Percentiles rank a stretch among this genome's conserved stretches.
Evolutionary conservation across 2,888 invertebrate species (phyloP).

Genomic region (Allophyes oxyacanthae): DNA sequence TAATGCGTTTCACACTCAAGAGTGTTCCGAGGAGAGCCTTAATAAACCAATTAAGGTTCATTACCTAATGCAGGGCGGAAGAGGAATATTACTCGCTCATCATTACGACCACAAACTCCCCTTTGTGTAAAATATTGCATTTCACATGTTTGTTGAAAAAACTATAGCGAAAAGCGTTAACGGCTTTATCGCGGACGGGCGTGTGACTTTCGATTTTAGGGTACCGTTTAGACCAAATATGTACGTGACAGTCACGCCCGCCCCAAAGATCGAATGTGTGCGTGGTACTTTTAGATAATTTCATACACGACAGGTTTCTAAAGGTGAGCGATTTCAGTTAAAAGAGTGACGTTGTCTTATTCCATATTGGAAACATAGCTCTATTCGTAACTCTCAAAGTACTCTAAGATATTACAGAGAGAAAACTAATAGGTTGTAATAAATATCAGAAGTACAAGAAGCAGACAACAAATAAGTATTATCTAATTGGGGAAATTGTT

Average conservation of each 20-base stretch:
- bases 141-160: constrained; percentile 75
- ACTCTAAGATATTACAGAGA: too few species aligned
- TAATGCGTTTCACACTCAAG: constrained; percentile 79
- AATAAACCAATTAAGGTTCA: constrained; percentile 87
- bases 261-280: too few species aligned
- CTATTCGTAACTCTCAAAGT: too few species aligned
- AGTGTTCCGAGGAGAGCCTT: constrained; percentile 71
- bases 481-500: too few species aligned
- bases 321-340: too few species aligned
- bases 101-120: constrained; percentile 85
- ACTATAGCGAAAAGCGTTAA: constrained; percentile 66
- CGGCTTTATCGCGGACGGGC: constrained; percentile 73
- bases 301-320: too few species aligned
- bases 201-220: constrained; percentile 54
- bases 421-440: too few species aligned
- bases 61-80: constrained; percentile 87
- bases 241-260: constrained; percentile 6
- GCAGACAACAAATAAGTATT: too few species aligned
- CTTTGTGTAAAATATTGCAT: constrained; percentile 78
- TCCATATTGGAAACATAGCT: neutral
- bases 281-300: too few species aligned
- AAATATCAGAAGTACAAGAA: too few species aligned
- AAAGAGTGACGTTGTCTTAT: too few species aligned
- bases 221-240: constrained; percentile 24
- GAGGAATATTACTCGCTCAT: constrained; percentile 83